These are phyloP conservation scores for Melinopterus prodromus DNA, from an alignment of 2,888 invertebrate species.

Conservation along the genomic window DNA sequence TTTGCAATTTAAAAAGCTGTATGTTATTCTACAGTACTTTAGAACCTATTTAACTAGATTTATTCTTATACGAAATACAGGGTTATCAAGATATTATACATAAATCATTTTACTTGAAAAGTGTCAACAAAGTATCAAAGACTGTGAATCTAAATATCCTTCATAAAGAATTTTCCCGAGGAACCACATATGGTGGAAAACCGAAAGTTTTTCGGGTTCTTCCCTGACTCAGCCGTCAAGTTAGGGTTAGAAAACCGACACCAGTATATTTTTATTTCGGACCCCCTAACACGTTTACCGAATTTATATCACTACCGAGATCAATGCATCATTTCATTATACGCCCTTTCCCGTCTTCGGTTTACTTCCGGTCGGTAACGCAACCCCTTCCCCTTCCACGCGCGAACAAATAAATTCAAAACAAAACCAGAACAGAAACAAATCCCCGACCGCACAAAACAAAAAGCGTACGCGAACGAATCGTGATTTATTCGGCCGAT, in stretches of 20 bases:
- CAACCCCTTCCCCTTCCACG: neutral
- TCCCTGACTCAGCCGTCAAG: neutral
- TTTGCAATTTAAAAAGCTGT: too few relatives aligned
- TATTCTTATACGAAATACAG: too few relatives aligned
- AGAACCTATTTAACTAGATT: too few relatives aligned
- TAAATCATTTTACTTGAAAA: too few relatives aligned
- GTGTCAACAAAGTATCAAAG: too few relatives aligned
- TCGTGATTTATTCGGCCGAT: constrained; percentile 25
- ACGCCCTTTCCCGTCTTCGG: constrained; percentile 5
- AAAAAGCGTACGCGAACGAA: constrained; percentile 21
- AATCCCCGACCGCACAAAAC: constrained; percentile 10
- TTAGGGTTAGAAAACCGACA: neutral
- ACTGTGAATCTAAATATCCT: too few relatives aligned
- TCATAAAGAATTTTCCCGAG: too few relatives aligned
- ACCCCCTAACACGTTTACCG: constrained; percentile 31
- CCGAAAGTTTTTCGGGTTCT: neutral
- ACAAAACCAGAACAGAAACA: constrained; percentile 22
- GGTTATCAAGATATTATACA: too few relatives aligned
- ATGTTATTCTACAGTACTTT: too few relatives aligned
- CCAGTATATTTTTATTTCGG: constrained; percentile 34
- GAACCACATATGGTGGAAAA: too few relatives aligned
- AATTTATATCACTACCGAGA: constrained; percentile 35
- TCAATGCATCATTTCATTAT: constrained; percentile 36
- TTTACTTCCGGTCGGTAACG: constrained; percentile 19
- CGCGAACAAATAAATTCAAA: neutral